phyloP scores from a whole-genome alignment of 2,113 vertebrate genomes.

The Ifrita kowaldi region DNA sequence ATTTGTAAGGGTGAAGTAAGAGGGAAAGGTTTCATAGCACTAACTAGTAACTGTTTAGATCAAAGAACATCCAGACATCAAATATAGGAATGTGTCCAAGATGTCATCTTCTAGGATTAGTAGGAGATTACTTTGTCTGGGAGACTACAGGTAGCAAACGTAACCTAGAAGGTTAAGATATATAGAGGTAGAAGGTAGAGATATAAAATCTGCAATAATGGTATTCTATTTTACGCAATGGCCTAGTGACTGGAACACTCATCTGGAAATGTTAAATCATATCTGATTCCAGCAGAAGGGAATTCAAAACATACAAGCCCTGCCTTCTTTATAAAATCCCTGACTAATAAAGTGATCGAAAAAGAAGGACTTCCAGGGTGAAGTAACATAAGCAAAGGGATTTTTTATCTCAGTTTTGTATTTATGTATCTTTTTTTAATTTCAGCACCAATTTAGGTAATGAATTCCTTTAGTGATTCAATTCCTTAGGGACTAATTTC shows the following conservation, averaged over 20 bases:
- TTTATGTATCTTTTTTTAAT: neutral
- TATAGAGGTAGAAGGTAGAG: neutral
- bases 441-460: neutral
- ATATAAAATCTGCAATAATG: neutral
- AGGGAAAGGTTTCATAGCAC: neutral
- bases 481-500: neutral
- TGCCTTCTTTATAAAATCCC: neutral
- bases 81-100: neutral
- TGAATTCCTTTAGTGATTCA: neutral
- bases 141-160: neutral
- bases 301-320: neutral
- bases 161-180: neutral
- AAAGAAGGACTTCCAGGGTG: neutral
- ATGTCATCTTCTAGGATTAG: neutral
- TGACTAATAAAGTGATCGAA: neutral
- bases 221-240: neutral
- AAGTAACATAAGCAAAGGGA: neutral
- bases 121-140: neutral
- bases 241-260: neutral
- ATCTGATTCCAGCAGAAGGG: neutral
- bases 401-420: neutral
- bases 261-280: neutral
- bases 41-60: neutral
- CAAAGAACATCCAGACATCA: neutral
- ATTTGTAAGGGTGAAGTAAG: neutral